Percentiles rank a stretch among this genome's conserved stretches.
phyloP scores from a whole-genome alignment of 2,888 invertebrate species.

The Cacoxenus indagator region DNA sequence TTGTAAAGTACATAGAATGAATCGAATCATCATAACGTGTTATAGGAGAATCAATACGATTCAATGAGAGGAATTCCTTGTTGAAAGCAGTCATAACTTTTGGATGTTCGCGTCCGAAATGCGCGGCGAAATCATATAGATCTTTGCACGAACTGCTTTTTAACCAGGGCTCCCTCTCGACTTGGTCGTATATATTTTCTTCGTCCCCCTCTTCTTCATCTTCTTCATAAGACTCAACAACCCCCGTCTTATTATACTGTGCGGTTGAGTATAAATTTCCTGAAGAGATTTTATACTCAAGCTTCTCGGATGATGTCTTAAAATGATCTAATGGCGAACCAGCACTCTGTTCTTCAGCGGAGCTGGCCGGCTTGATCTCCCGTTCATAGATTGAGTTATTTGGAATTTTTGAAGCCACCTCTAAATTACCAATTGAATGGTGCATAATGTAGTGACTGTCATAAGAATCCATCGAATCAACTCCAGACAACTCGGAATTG shows the following conservation, averaged over 20 bases:
- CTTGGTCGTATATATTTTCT: conserved; percentile 67
- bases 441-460: conserved; percentile 70
- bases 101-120: conserved; percentile 74
- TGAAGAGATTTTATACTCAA: conserved; percentile 75
- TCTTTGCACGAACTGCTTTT: conserved; percentile 88
- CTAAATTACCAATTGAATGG: conserved; percentile 58
- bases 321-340: conserved; percentile 55
- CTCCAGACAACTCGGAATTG: conserved; percentile 69
- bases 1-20: conserved; percentile 75
- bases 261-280: conserved; percentile 74
- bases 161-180: conserved; percentile 75
- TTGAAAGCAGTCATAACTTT: conserved; percentile 71
- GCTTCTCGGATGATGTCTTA: conserved; percentile 69
- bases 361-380: conserved; percentile 67
- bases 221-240: conserved; percentile 53
- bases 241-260: conserved; percentile 58
- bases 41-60: conserved; percentile 78
- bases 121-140: conserved; percentile 79
- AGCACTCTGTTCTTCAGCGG: conserved; percentile 49
- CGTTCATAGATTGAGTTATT: conserved; percentile 56
- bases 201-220: conserved; percentile 62
- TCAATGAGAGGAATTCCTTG: conserved; percentile 70
- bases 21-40: conserved; percentile 81
- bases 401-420: conserved; percentile 37
- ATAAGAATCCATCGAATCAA: conserved; percentile 70